Base-by-base conservation (phyloP, 2,888 invertebrate genomes). In the Rhogogaster chlorosoma region DNA sequence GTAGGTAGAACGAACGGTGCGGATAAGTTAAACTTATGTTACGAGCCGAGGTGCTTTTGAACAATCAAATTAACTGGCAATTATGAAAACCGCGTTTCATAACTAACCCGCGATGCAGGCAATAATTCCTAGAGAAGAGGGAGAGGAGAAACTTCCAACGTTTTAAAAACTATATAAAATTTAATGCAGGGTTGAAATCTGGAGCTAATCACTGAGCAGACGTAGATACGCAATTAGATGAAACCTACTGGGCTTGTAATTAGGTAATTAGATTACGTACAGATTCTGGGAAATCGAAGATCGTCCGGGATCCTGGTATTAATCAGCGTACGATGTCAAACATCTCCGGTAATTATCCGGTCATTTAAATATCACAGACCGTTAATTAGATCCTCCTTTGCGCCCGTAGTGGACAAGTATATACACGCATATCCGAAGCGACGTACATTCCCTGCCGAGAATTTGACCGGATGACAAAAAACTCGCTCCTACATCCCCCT, bases 351-450 rank as follows among this genome's bases (percentile, higher is more conserved):
- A 78, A 78, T 78, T n/a, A 75, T 42, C 45, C 45, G 57, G 57
- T 78, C 57, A 57, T 18, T 53, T 36, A 12, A n/a, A n/a, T 53
- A 53, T 3, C 22, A 26, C 26, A 22, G 77, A 57, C 7, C 32
- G 57, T n/a, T 78, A 78, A 78, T 78, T 78, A 53, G 57, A 10
- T 53, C 32, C 36, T 32, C 77, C 32, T 78, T 78, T 78, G 57
- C 12, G 22, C 57, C 18, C 29, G 32, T 32, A 12, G n/a, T 32
- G n/a, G 77, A 22, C 18, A 26, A 75, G 29, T 67, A 67, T 32
- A 29, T 15, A 10, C 36, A 26, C 10, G 26, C 2, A 26, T 22
- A 61, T 26, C 2, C 6, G 26, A 5, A 26, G 26, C 15, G 53
- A 53, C 5, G n/a, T 53, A 22, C 26, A 53, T 12, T 53, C 4